These are phyloP conservation scores for Lasioglossum malachurum DNA, from an alignment of 2,888 invertebrate species.

Conservation along the genomic window DNA sequence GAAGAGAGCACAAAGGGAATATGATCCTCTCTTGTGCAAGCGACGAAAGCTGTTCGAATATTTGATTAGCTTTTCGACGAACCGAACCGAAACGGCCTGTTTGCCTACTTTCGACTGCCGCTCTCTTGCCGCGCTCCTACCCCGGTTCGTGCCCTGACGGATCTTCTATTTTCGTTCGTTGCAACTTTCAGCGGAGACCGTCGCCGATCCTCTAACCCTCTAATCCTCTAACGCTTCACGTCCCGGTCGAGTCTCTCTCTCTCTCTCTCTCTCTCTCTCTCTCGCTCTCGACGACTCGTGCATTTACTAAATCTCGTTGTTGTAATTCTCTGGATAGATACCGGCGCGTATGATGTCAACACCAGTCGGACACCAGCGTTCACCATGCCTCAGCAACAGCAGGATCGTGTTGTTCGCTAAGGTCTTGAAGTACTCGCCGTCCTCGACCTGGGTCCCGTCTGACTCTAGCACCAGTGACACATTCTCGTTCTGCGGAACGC, in stretches of 20 bases:
- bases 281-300: too few species aligned
- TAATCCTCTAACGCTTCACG: background rate
- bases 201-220: background rate
- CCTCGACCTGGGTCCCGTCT: conserved; percentile 98
- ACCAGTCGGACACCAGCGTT: conserved; percentile 97
- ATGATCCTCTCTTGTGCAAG: background rate
- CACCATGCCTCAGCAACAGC: conserved; percentile 94
- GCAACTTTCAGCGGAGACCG: background rate
- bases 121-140: background rate
- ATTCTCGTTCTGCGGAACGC: conserved; percentile 94
- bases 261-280: background rate
- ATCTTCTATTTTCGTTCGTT: background rate
- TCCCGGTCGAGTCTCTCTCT: background rate
- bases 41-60: conserved; percentile 5
- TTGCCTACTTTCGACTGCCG: conserved; percentile 13
- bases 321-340: conserved; percentile 84
- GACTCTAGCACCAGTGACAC: conserved; percentile 96
- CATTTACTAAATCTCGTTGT: background rate
- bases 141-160: background rate
- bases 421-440: conserved; percentile 98
- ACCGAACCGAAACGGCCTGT: conserved; percentile 11
- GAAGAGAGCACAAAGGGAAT: conserved; percentile 7
- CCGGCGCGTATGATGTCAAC: conserved; percentile 98
- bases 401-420: conserved; percentile 96
- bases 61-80: conserved; percentile 13